Conservation (phyloP, 64 coral and sea anemone genomes). For the Acropora yongei region DNA sequence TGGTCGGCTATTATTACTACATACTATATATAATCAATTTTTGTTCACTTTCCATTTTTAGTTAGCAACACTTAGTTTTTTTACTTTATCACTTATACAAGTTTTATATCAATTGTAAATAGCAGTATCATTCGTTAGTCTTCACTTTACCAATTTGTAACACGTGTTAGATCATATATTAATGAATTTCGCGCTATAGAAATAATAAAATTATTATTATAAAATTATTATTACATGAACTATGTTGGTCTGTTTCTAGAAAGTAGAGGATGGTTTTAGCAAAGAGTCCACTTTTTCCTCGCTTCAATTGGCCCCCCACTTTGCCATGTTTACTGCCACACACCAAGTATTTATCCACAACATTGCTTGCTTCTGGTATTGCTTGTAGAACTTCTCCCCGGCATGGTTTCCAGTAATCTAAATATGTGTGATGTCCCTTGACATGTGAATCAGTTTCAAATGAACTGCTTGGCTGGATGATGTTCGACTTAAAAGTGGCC, state of each 20-base stretch:
- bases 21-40: too few relatives aligned
- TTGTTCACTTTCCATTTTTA: too few relatives aligned
- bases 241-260: constrained; percentile 18
- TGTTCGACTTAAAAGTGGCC: background rate
- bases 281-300: constrained; percentile 10
- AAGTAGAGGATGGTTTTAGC: constrained; percentile 15
- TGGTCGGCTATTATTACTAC: too few relatives aligned
- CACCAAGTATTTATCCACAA: background rate
- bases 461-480: background rate
- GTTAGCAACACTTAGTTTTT: too few relatives aligned
- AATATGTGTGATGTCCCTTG: background rate
- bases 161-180: too few relatives aligned
- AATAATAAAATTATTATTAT: too few relatives aligned
- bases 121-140: too few relatives aligned
- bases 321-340: constrained; percentile 2
- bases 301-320: constrained; percentile 10
- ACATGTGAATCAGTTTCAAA: constrained; percentile 13
- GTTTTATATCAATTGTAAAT: too few relatives aligned
- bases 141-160: too few relatives aligned
- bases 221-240: too few relatives aligned
- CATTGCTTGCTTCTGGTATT: constrained; percentile 24
- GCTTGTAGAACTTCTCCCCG: constrained; percentile 15
- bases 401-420: background rate
- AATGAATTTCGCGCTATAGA: too few relatives aligned
- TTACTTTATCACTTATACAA: too few relatives aligned